These are phyloP conservation scores for Choristoneura rosaceana DNA, from an alignment of 2,888 invertebrate species.

Conservation along the genomic window DNA sequence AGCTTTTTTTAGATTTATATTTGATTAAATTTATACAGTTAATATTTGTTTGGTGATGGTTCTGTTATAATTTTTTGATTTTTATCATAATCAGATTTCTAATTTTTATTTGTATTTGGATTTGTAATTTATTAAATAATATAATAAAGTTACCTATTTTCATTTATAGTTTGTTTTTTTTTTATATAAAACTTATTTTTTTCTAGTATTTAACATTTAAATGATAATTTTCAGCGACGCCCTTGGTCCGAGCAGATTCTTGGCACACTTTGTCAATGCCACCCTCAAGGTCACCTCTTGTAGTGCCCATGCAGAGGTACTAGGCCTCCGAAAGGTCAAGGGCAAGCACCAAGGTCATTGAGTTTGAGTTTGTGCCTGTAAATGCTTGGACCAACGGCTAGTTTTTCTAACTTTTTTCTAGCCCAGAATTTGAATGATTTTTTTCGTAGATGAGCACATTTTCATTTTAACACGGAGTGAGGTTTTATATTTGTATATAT, in stretches of 20 bases:
- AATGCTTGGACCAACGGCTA: conserved; percentile 82
- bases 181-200: conserved; percentile 14
- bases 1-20: conserved; percentile 1
- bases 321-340: conserved; percentile 61
- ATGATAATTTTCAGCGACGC: conserved; percentile 69
- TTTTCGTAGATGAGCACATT: conserved; percentile 38
- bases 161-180: conserved; percentile 5
- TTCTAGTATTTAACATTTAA: conserved; percentile 26
- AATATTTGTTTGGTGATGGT: not conserved
- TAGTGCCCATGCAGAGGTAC: conserved; percentile 69
- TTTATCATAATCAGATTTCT: not conserved
- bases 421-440: conserved; percentile 21
- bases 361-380: conserved; percentile 61
- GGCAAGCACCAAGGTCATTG: conserved; percentile 55
- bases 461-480: conserved; percentile 34
- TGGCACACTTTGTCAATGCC: conserved; percentile 84
- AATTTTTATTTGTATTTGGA: too few species aligned
- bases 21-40: not conserved
- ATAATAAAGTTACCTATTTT: too few species aligned
- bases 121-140: too few species aligned
- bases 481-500: conserved; percentile 34
- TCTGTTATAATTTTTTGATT: not conserved
- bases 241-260: conserved; percentile 85
- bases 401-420: conserved; percentile 42
- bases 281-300: conserved; percentile 77